phyloP scores from a whole-genome alignment of 1,140 invertebrate species.

The Drosophila novamexicana region DNA sequence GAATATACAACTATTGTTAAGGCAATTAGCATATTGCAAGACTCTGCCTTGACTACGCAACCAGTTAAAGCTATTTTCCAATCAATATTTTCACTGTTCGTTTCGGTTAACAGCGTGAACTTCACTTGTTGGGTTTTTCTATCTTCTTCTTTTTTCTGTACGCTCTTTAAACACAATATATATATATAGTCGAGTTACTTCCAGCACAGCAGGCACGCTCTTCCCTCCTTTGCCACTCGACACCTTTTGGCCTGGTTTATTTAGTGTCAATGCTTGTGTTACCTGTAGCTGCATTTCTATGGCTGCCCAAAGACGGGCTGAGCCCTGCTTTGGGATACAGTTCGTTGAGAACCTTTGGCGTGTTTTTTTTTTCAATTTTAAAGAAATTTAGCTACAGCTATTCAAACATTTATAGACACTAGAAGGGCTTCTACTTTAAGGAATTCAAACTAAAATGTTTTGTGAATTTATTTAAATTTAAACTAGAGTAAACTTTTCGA shows the following conservation, averaged over 20 bases:
- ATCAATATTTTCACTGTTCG: constrained; percentile 24
- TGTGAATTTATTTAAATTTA: too few species aligned
- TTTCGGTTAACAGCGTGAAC: constrained; percentile 1
- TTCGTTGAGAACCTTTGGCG: not conserved
- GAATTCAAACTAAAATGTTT: too few species aligned
- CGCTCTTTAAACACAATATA: constrained; percentile 13
- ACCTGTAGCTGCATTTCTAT: constrained; percentile 56
- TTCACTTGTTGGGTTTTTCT: constrained; percentile 20
- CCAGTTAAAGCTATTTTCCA: not conserved
- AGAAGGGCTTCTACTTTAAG: too few species aligned
- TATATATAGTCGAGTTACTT: constrained; percentile 20
- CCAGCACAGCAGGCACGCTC: constrained; percentile 21
- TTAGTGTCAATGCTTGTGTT: constrained; percentile 65
- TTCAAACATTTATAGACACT: not conserved
- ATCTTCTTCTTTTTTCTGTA: not conserved
- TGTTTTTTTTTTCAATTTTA: not conserved
- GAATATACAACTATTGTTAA: constrained; percentile 40
- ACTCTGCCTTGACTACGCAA: not conserved
- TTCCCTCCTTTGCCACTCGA: constrained; percentile 1
- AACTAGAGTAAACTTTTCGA: too few species aligned
- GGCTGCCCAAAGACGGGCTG: constrained; percentile 46
- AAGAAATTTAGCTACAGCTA: not conserved
- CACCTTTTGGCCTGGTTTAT: constrained; percentile 64
- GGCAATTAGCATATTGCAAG: constrained; percentile 28
- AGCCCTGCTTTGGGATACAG: constrained; percentile 2